Conservation (phyloP, 2,888 invertebrate species). For the Campoplex capitator region DNA sequence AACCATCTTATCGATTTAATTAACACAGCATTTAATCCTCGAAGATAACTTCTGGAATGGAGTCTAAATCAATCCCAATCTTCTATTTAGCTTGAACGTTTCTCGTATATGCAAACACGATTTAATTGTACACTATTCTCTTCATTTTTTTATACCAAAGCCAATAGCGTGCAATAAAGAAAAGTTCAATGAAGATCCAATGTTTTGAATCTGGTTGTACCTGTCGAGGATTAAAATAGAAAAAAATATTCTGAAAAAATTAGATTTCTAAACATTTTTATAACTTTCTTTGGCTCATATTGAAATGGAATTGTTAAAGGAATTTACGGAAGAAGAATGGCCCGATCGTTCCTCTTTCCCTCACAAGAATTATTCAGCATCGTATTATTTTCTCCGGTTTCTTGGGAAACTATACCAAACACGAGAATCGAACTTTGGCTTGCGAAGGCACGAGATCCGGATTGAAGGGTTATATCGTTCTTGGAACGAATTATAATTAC, state of each 20-base stretch:
- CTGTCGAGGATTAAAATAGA: not conserved
- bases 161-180: too few relatives aligned
- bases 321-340: constrained; percentile 86
- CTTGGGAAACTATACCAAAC: constrained; percentile 95
- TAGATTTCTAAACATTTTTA: constrained; percentile 39
- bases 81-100: too few relatives aligned
- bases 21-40: not conserved
- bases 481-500: constrained; percentile 98
- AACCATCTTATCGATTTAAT: too few relatives aligned
- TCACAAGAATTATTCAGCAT: constrained; percentile 94
- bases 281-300: constrained; percentile 2
- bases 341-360: constrained; percentile 94
- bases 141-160: too few relatives aligned
- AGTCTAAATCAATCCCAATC: too few relatives aligned
- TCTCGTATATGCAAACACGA: too few relatives aligned
- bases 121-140: too few relatives aligned
- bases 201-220: too few relatives aligned
- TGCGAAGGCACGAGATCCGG: constrained; percentile 98
- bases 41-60: not conserved
- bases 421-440: constrained; percentile 92
- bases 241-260: not conserved
- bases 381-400: constrained; percentile 95
- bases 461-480: constrained; percentile 96
- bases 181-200: too few relatives aligned
- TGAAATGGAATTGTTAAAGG: constrained; percentile 81